Percentiles rank a stretch among this genome's conserved stretches.
These are phyloP conservation scores for Papilio polyxenes DNA, from an alignment of 1,140 invertebrate genomes.

Conservation along the genomic window DNA sequence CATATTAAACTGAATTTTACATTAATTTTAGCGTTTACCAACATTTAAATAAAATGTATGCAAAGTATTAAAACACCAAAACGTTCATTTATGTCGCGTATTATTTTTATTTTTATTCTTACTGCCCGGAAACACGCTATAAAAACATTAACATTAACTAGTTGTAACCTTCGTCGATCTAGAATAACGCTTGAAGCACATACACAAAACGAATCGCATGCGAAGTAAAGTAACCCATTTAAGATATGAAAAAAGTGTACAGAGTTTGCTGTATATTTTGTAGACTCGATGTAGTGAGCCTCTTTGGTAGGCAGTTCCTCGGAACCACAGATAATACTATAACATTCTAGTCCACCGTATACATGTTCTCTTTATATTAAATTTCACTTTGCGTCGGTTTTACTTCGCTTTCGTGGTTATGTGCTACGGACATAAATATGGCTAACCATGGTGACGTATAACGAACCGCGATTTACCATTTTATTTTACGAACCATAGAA, in stretches of 20 bases:
- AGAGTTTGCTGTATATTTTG: no score
- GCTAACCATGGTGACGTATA: neutral
- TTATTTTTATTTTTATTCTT: conserved; percentile 14
- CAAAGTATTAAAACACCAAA: neutral
- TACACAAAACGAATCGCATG: neutral
- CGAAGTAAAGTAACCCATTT: neutral
- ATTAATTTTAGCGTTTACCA: neutral
- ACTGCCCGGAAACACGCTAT: conserved; percentile 14
- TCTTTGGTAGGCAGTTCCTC: no score
- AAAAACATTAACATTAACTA: conserved; percentile 14
- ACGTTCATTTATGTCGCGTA: neutral
- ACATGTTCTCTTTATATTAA: no score
- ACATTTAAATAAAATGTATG: neutral
- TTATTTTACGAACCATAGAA: no score
- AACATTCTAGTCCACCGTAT: no score
- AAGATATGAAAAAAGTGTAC: no score
- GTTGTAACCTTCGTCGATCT: neutral
- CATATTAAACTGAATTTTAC: neutral
- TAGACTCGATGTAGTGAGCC: no score
- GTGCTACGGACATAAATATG: neutral
- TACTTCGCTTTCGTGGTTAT: neutral
- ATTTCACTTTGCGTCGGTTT: neutral
- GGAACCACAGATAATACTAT: no score
- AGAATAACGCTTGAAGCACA: neutral
- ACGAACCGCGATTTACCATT: neutral